A percentile compares a stretch with the other conserved stretches of the same genome.
Evolutionary conservation across 2,888 invertebrate species (phyloP).

Genomic region (Drosophila atripex): DNA sequence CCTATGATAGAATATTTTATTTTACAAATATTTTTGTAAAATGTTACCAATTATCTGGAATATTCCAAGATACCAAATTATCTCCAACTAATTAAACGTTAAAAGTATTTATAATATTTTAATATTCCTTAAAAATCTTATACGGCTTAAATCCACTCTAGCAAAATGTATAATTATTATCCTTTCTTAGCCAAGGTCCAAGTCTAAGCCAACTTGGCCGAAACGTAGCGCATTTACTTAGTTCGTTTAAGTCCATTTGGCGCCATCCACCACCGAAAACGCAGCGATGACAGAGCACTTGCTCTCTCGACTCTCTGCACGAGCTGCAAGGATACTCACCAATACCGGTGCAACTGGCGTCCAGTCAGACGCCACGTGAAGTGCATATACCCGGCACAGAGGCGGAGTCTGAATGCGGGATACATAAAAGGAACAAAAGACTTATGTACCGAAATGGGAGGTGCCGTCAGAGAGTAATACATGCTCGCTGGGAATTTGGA

Average conservation of each 20-base stretch:
- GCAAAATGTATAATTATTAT: neutral
- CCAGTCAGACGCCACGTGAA: constrained; percentile 55
- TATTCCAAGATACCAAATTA: no score
- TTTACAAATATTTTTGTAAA: no score
- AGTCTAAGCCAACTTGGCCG: neutral
- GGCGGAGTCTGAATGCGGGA: constrained; percentile 73
- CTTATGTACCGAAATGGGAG: constrained; percentile 64
- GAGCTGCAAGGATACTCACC: constrained; percentile 56
- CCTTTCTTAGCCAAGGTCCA: neutral
- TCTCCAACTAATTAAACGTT: no score
- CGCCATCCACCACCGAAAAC: constrained; percentile 56
- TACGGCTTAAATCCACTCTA: no score
- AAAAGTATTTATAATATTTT: no score
- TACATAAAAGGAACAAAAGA: constrained; percentile 49
- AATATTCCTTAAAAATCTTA: no score
- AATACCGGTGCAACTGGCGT: constrained; percentile 53
- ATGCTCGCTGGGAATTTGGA: neutral
- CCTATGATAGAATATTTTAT: no score
- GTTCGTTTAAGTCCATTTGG: constrained; percentile 17
- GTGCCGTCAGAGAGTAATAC: constrained; percentile 47
- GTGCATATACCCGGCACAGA: constrained; percentile 73
- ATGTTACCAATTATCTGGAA: no score
- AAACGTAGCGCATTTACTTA: constrained; percentile 57
- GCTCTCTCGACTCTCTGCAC: constrained; percentile 54
- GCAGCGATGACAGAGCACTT: constrained; percentile 26